Conservation (phyloP, 2,797 vertebrate genomes). For the Mus spretus region DNA sequence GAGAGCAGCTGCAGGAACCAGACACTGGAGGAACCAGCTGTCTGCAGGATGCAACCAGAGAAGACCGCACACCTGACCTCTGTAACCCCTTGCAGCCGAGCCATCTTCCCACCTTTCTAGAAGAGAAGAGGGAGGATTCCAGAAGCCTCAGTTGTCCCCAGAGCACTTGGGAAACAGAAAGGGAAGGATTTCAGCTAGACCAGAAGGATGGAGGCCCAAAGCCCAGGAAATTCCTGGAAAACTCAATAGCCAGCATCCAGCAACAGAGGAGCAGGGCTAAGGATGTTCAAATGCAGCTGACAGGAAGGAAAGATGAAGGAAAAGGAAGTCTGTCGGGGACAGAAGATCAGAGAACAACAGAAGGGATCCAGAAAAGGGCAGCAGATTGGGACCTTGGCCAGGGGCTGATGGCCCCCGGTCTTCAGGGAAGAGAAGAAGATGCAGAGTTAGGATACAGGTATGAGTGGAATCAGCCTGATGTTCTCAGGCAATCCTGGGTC, state of each 20-base stretch:
- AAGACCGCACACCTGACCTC: neutral
- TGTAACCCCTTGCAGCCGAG: neutral
- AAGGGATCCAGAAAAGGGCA: neutral
- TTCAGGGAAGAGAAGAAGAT: neutral
- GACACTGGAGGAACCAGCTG: neutral
- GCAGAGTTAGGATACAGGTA: neutral
- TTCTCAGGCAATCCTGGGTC: neutral
- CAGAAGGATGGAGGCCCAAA: slow-evolving; percentile 13
- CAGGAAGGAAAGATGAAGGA: neutral
- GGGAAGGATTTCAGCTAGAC: neutral
- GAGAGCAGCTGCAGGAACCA: neutral
- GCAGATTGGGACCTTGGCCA: neutral
- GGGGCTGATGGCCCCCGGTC: neutral
- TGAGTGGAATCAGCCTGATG: neutral
- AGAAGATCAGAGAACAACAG: neutral
- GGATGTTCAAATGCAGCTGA: neutral
- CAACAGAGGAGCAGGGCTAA: neutral
- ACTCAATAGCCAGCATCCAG: neutral
- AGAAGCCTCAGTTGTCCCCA: neutral
- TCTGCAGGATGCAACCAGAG: neutral
- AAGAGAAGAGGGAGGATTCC: slow-evolving; percentile 63
- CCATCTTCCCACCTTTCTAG: neutral
- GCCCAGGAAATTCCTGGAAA: neutral
- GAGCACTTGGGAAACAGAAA: neutral
- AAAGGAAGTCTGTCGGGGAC: neutral